Percentiles rank a stretch among this genome's conserved stretches.
Evolutionary conservation across 2,888 invertebrate genomes (phyloP).

Genomic region (Pheosia gnoma): DNA sequence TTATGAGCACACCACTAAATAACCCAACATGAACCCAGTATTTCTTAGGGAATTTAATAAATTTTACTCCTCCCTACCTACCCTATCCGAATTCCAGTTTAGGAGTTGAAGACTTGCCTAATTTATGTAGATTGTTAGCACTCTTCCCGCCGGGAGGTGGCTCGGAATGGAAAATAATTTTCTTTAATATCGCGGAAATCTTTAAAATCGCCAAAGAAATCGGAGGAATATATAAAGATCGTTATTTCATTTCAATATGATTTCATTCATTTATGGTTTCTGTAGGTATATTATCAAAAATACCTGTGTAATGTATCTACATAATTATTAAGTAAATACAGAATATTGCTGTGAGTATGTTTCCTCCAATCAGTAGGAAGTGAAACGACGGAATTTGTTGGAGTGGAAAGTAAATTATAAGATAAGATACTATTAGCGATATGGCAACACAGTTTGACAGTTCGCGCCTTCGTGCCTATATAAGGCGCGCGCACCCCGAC

Average conservation of each 20-base stretch:
- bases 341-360: not conserved
- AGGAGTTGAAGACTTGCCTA: constrained; percentile 63
- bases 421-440: too few relatives aligned
- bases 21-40: constrained; percentile 49
- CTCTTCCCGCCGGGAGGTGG: constrained; percentile 50
- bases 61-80: constrained; percentile 53
- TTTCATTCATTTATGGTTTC: too few relatives aligned
- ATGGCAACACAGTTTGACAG: too few relatives aligned
- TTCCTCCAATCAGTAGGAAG: constrained; percentile 18
- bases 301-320: not conserved
- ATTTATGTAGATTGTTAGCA: constrained; percentile 75
- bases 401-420: constrained; percentile 22
- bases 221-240: constrained; percentile 42
- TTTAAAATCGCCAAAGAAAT: constrained; percentile 62
- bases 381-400: constrained; percentile 19
- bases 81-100: constrained; percentile 60
- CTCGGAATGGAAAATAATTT: constrained; percentile 69
- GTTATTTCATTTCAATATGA: not conserved
- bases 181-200: constrained; percentile 65
- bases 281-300: too few relatives aligned
- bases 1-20: constrained; percentile 39
- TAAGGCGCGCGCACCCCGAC: too few relatives aligned
- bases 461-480: too few relatives aligned
- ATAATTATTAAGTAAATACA: not conserved
- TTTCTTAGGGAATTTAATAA: constrained; percentile 58